These are phyloP conservation scores for Echiichthys vipera DNA, from an alignment of 2,797 vertebrate species.

Conservation along the genomic window DNA sequence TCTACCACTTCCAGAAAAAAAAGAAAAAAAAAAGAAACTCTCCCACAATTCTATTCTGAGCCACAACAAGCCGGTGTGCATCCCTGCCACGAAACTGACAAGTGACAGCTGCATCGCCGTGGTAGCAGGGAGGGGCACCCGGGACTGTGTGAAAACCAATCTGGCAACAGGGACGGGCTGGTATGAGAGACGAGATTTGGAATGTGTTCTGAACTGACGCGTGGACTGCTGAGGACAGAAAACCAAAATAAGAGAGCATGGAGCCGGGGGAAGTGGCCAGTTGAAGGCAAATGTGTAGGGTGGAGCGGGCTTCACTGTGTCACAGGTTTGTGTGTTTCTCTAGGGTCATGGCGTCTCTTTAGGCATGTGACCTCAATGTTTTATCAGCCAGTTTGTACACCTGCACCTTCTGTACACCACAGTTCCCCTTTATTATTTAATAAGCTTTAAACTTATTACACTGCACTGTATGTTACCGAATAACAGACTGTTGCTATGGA, in stretches of 20 bases:
- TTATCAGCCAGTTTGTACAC: constrained; percentile 13
- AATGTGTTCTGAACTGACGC: constrained; percentile 49
- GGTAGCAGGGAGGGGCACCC: constrained; percentile 76
- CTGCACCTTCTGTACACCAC: neutral
- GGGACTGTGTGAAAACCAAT: constrained; percentile 80
- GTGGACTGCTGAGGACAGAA: constrained; percentile 31
- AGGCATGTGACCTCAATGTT: neutral
- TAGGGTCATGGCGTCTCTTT: neutral
- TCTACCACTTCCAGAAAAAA: constrained; percentile 46
- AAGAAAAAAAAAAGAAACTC: too few relatives aligned
- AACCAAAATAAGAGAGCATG: constrained; percentile 33
- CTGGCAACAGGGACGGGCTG: constrained; percentile 70
- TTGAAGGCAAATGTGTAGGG: constrained; percentile 13
- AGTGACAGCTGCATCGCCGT: constrained; percentile 83
- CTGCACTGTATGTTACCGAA: too few relatives aligned
- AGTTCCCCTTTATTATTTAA: neutral
- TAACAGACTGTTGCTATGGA: too few relatives aligned
- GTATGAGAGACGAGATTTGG: constrained; percentile 66
- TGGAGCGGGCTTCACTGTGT: constrained; percentile 14
- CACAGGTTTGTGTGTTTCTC: constrained; percentile 8
- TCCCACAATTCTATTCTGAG: constrained; percentile 80
- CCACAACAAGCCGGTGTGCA: constrained; percentile 63
- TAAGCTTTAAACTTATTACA: neutral
- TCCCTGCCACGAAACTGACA: constrained; percentile 80
- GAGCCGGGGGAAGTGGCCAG: constrained; percentile 10